Evolutionary conservation across 2,113 vertebrate genomes (phyloP).

Genomic region (Dromaius novaehollandiae): DNA sequence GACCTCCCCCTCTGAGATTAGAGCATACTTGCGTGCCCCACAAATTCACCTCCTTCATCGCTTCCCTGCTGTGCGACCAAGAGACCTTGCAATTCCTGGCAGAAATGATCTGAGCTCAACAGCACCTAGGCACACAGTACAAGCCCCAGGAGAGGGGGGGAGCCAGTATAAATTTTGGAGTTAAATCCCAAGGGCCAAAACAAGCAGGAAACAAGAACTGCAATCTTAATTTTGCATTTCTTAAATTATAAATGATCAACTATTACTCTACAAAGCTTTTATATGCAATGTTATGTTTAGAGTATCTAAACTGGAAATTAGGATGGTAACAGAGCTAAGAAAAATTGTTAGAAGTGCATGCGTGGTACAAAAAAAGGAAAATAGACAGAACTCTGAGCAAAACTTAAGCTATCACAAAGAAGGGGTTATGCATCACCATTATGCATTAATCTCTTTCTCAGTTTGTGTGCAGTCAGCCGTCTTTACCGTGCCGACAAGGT

Average conservation of each 20-base stretch:
- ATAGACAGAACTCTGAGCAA: too few relatives aligned
- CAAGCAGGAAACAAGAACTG: not conserved
- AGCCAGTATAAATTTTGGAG: not conserved
- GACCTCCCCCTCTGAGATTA: not conserved
- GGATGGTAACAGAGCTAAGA: not conserved
- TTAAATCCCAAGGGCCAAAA: not conserved
- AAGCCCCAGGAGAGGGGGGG: not conserved
- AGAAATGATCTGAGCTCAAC: not conserved
- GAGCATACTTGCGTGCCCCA: not conserved
- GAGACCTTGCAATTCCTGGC: not conserved
- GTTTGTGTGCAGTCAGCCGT: not conserved
- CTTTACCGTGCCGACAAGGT: not conserved
- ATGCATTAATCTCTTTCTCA: not conserved
- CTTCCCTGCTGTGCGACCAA: accelerated
- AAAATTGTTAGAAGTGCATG: not conserved
- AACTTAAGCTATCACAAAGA: too few relatives aligned
- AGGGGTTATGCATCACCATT: not conserved
- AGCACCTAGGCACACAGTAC: not conserved
- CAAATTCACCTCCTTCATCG: not conserved
- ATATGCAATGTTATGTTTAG: not conserved
- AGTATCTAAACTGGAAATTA: not conserved
- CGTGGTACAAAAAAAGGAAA: not conserved
- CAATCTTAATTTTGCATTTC: not conserved
- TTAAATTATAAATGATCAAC: not conserved
- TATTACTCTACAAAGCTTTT: not conserved